phyloP scores from a whole-genome alignment of 2,888 invertebrate genomes.

The Heliconius aoede region DNA sequence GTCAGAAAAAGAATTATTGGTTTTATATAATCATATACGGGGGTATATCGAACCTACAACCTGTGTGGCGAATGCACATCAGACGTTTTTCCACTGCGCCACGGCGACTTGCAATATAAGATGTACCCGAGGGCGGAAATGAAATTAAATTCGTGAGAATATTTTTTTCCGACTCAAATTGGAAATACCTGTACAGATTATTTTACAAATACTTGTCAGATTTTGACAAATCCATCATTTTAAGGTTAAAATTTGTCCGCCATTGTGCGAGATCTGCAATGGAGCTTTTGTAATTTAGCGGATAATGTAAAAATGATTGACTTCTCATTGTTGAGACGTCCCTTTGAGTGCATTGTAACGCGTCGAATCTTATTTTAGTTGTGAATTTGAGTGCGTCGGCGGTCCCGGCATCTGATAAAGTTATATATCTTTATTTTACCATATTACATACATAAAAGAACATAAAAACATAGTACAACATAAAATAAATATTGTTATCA shows the following conservation, averaged over 20 bases:
- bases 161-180: slow-evolving; percentile 22
- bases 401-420: slow-evolving; percentile 48
- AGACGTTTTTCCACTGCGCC: too few species aligned
- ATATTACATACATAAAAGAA: background rate
- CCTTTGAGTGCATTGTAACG: slow-evolving; percentile 58
- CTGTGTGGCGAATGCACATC: too few species aligned
- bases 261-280: slow-evolving; percentile 50
- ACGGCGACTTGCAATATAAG: background rate
- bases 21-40: too few species aligned
- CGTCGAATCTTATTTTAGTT: slow-evolving; percentile 70
- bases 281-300: slow-evolving; percentile 40
- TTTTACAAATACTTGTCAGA: slow-evolving; percentile 44
- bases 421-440: slow-evolving; percentile 45
- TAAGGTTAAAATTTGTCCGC: slow-evolving; percentile 68
- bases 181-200: slow-evolving; percentile 50
- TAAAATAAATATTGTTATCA: too few species aligned
- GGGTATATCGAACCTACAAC: too few species aligned
- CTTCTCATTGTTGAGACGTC: slow-evolving; percentile 59
- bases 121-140: slow-evolving; percentile 15
- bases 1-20: too few species aligned
- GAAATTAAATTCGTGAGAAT: background rate
- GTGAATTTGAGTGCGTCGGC: slow-evolving; percentile 67
- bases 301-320: slow-evolving; percentile 70
- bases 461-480: too few species aligned
- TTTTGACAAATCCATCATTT: slow-evolving; percentile 63